Base-by-base conservation (phyloP, 2,797 vertebrate genomes). In the Odontamblyopus lacepedii region DNA sequence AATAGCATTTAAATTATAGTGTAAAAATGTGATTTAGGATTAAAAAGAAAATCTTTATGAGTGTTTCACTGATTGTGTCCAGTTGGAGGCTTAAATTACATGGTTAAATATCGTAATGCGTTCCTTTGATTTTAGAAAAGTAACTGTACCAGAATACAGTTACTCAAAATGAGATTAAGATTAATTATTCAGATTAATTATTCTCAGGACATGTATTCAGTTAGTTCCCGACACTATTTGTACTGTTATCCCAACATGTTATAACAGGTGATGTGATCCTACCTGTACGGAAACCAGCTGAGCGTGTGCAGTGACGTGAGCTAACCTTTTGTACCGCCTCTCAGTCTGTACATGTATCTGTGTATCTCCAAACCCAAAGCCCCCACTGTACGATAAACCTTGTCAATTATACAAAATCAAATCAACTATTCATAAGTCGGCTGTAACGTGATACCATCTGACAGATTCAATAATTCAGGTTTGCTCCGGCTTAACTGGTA, bases 381-480 rank as follows among this genome's bases (percentile, higher is more conserved):
- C 89, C 91, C 89, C 85, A 84, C 94, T 92, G 90, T 92, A 90
- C 94, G 92, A 95, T 93, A 93, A 94, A 93, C 93, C 92, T 93
- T 94, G 95, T 96, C 95, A 97, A 91, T 96, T 96, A 96, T 93
- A 95, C 95, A 95, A 96, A 96, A 95, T 97, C 94, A 95, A 96
- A 96, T 97, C 95, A 97, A 96, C 95, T 97, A 96, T 97, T 97
- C 96, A 96, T 96, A 96, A 95, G 96, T 91, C 92, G 92, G 73
- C 90, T 82, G 95, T 95, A 96, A 97, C 89, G 81, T 95, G 95
- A 96, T 96, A 95, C 92, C 89, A 91, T 85, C 93, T 93, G 94
- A 93, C 90, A 95, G 93, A 95, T 96, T 98, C 94, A 97, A 96
- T 98, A 96, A 97, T 97, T 97, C 95, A 97, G 95, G 93, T 96